A percentile compares a stretch with the other conserved stretches of the same genome.
phyloP scores from a whole-genome alignment of 2,113 vertebrate species.

The Cheilinus undulatus region DNA sequence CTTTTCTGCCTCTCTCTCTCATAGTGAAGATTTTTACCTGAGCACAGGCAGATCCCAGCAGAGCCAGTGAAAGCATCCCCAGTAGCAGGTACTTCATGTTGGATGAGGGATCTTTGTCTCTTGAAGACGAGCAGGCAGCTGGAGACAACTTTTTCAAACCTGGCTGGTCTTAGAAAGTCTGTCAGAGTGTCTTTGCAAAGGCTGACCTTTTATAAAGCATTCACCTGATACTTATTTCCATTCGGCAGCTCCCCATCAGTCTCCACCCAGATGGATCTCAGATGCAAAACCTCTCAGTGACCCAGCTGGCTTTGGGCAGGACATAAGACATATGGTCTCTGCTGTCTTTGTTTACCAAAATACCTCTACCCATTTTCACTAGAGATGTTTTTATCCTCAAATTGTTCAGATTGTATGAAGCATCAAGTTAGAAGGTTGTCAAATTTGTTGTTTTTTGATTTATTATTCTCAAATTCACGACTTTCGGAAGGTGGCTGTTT shows the following conservation, averaged over 20 bases:
- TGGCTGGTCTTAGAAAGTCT: background rate
- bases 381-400: background rate
- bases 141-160: background rate
- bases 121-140: background rate
- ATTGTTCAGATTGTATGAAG: too few species aligned
- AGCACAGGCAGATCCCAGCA: slow-evolving; percentile 24
- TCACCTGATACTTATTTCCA: slow-evolving; percentile 37
- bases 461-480: too few species aligned
- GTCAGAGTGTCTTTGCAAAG: background rate
- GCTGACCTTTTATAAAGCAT: slow-evolving; percentile 27
- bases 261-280: slow-evolving; percentile 38
- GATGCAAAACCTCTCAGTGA: slow-evolving; percentile 55
- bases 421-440: too few species aligned
- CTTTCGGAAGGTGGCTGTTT: too few species aligned
- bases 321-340: background rate
- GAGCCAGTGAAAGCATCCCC: slow-evolving; percentile 27
- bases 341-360: slow-evolving; percentile 2
- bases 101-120: slow-evolving; percentile 5
- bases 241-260: slow-evolving; percentile 18
- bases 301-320: background rate
- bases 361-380: background rate
- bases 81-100: slow-evolving; percentile 48
- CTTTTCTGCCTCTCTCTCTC: too few species aligned
- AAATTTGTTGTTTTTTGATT: too few species aligned
- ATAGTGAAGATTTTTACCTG: slow-evolving; percentile 36